Conservation (phyloP, 2,113 vertebrate species). For the Pluvialis apricaria region DNA sequence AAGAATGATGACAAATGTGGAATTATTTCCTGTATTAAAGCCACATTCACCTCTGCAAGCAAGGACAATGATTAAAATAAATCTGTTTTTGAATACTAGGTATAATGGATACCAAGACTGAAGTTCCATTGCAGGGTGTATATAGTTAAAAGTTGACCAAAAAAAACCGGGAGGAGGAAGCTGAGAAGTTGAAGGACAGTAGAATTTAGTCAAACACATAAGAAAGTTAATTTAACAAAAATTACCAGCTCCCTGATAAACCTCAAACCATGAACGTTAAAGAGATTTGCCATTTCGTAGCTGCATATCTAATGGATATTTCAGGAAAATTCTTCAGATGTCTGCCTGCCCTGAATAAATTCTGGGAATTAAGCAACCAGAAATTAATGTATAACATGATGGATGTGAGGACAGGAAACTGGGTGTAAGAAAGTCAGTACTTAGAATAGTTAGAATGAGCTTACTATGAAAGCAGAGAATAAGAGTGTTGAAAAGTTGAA, state of each 20-base stretch:
- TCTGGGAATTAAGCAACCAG: background rate
- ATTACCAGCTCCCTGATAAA: background rate
- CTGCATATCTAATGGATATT: background rate
- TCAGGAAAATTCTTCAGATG: background rate
- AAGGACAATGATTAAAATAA: background rate
- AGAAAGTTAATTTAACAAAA: background rate
- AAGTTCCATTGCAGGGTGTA: background rate
- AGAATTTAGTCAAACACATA: background rate
- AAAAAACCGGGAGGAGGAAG: background rate
- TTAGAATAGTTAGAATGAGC: background rate
- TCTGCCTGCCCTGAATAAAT: background rate
- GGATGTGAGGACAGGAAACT: background rate
- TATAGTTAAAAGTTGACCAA: background rate
- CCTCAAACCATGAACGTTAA: background rate
- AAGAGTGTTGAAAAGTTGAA: background rate
- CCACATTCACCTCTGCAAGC: background rate
- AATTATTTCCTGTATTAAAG: background rate
- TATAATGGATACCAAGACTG: background rate
- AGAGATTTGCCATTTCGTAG: background rate
- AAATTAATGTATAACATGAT: background rate
- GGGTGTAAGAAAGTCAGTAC: fast-evolving
- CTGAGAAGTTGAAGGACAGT: background rate
- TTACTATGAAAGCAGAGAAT: background rate
- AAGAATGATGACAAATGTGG: background rate
- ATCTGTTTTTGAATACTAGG: background rate